Base-by-base conservation (phyloP, 2,113 vertebrate species). In the Psilopsiagon aurifrons region DNA sequence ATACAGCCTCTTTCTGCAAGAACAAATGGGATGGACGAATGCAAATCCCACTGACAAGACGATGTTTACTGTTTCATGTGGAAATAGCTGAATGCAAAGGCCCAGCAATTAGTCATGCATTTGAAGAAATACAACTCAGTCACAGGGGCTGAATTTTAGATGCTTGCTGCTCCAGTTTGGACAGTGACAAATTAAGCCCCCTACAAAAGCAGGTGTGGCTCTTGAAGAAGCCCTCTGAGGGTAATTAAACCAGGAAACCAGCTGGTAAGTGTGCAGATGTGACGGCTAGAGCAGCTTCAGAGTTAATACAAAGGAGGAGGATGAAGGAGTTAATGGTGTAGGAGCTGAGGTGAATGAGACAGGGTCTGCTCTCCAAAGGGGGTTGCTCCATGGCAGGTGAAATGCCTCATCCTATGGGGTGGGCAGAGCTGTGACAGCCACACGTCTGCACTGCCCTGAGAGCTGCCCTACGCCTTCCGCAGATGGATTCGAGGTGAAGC, bases 111-210 rank as follows among this genome's bases (percentile, higher is more conserved):
- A 80, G 83, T 93, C 93, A 88, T 0, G 0, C 43, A 27, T 35
- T 86, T 77, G 70, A 84, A 94, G 94, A 88, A 93, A 92, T 8
- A 85, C 59, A 80, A 54, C 44, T 9, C 9, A 3, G 25, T 57
- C 70, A 41, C 2, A 71, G 78, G 86, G 43, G 37, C 19, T 74
- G 94, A 51, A 82, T 93, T 95, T 96, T 83, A 82, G 83, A 84
- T 33, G 59, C 95, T 80, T 19, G 29, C 37, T 83, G 75, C 90
- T 97, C 43, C 2, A 31, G 60, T 93, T 86, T 86, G 94, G 96
- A 94, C 85, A 86, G 62, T 68, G 74, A 96, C 90, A 95, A 91
- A 96, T 96, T 87, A 86, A 75, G 81, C 78, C 46, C 67, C 43
- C 17, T 27, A n/a, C 2, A 43, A 87, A 87, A 78, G 83, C 70